Percentiles rank a stretch among this genome's conserved stretches.
These are phyloP conservation scores for Lipophrys pholis DNA, from an alignment of 2,113 vertebrate species.

Conservation along the genomic window DNA sequence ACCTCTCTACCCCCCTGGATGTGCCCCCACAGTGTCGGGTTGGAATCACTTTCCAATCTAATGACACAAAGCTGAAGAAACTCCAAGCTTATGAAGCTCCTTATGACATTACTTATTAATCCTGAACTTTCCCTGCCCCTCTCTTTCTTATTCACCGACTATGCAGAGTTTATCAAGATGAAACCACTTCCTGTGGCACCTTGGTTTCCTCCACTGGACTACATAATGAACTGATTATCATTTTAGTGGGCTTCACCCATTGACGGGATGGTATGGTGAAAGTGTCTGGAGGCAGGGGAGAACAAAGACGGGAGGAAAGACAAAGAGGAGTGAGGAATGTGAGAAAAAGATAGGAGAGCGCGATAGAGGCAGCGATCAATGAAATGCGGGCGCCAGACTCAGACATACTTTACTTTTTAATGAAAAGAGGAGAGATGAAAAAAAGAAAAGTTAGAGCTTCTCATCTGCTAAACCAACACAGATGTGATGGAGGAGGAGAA, in stretches of 20 bases:
- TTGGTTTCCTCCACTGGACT: slow-evolving; percentile 60
- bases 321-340: neutral
- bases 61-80: slow-evolving; percentile 25
- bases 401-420: slow-evolving; percentile 55
- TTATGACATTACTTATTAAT: slow-evolving; percentile 44
- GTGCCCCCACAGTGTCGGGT: neutral
- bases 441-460: slow-evolving; percentile 32
- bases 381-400: slow-evolving; percentile 36
- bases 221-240: slow-evolving; percentile 79
- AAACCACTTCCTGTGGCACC: slow-evolving; percentile 33
- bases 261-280: slow-evolving; percentile 57
- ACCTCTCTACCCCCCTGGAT: neutral
- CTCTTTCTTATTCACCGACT: slow-evolving; percentile 52
- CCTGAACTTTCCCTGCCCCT: neutral
- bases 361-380: slow-evolving; percentile 30
- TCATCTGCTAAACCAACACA: slow-evolving; percentile 51
- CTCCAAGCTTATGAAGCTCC: slow-evolving; percentile 42
- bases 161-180: slow-evolving; percentile 47
- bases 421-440: slow-evolving; percentile 46
- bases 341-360: neutral
- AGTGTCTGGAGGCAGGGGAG: slow-evolving; percentile 27
- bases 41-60: slow-evolving; percentile 14
- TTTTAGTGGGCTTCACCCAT: slow-evolving; percentile 62
- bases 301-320: slow-evolving; percentile 1
- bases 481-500: slow-evolving; percentile 29